Conservation (phyloP, 2,797 vertebrate genomes). For the Antennarius maculatus region DNA sequence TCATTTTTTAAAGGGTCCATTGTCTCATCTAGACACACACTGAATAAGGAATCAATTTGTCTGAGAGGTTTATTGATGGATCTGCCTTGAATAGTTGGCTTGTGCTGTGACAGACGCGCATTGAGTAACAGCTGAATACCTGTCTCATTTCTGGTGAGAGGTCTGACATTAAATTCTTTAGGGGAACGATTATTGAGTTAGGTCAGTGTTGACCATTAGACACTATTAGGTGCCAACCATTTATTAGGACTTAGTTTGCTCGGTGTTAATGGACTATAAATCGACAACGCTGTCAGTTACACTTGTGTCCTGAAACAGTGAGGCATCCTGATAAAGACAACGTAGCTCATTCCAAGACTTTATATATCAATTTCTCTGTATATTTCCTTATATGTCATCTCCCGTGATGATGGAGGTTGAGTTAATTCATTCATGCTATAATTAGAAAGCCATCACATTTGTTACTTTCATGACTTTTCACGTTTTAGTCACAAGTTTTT, state of each 20-base stretch:
- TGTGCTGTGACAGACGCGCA: constrained; percentile 20
- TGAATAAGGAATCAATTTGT: constrained; percentile 14
- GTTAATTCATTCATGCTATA: not conserved
- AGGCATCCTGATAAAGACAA: not conserved
- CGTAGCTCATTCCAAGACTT: not conserved
- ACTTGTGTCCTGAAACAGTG: not conserved
- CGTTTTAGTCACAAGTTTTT: not conserved
- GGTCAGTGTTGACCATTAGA: constrained; percentile 24
- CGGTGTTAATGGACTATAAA: constrained; percentile 17
- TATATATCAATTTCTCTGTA: not conserved
- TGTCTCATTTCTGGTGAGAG: constrained; percentile 24
- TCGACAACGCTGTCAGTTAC: not conserved
- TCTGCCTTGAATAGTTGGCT: constrained; percentile 23
- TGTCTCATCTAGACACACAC: constrained; percentile 5
- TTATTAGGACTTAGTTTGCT: constrained; percentile 26
- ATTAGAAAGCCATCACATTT: not conserved
- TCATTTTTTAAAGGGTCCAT: constrained; percentile 14
- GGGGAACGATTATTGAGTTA: constrained; percentile 24
- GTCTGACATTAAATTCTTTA: constrained; percentile 30
- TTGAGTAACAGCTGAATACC: constrained; percentile 29
- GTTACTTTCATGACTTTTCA: not conserved
- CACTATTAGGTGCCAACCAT: constrained; percentile 20
- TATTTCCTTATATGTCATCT: not conserved
- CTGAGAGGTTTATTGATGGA: constrained; percentile 29
- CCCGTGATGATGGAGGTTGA: not conserved